Evolutionary conservation across 2,113 vertebrate species (phyloP).

Genomic region (Cyprinodon variegatus): DNA sequence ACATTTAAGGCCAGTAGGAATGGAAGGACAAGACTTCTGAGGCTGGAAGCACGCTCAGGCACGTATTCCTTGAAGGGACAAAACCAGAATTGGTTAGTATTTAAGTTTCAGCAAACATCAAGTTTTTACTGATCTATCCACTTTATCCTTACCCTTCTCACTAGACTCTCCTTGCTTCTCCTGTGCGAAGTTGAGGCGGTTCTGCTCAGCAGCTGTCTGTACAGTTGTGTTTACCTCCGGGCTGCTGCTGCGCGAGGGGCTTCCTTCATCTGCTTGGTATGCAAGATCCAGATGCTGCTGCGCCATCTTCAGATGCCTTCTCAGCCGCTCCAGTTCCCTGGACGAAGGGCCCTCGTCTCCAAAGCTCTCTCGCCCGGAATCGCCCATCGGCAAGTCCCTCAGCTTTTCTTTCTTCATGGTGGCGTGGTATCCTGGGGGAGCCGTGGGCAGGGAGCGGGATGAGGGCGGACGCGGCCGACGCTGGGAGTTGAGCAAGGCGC

Average conservation of each 20-base stretch:
- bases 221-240: slow-evolving; percentile 80
- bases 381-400: slow-evolving; percentile 64
- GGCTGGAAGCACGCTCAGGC: slow-evolving; percentile 71
- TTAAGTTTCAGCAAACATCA: not conserved
- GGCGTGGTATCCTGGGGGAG: slow-evolving; percentile 84
- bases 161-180: slow-evolving; percentile 81
- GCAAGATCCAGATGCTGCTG: slow-evolving; percentile 88
- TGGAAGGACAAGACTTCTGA: slow-evolving; percentile 53
- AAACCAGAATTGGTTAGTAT: not conserved
- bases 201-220: slow-evolving; percentile 83
- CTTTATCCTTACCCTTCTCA: slow-evolving; percentile 75
- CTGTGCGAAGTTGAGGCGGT: slow-evolving; percentile 87
- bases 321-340: slow-evolving; percentile 80
- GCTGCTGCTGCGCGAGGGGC: slow-evolving; percentile 83
- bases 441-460: slow-evolving; percentile 56
- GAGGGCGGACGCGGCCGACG: slow-evolving; percentile 23
- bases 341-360: slow-evolving; percentile 62
- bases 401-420: slow-evolving; percentile 82
- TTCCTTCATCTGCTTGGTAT: slow-evolving; percentile 79
- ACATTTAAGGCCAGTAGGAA: slow-evolving; percentile 69
- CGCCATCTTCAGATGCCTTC: slow-evolving; percentile 84
- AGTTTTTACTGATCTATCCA: too few relatives aligned
- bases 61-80: slow-evolving; percentile 62
- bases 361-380: slow-evolving; percentile 68
- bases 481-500: slow-evolving; percentile 23